A percentile compares a stretch with the other conserved stretches of the same genome.
These are phyloP conservation scores for Enteromius radiatus DNA, from an alignment of 2,797 vertebrate species.

Conservation along the genomic window DNA sequence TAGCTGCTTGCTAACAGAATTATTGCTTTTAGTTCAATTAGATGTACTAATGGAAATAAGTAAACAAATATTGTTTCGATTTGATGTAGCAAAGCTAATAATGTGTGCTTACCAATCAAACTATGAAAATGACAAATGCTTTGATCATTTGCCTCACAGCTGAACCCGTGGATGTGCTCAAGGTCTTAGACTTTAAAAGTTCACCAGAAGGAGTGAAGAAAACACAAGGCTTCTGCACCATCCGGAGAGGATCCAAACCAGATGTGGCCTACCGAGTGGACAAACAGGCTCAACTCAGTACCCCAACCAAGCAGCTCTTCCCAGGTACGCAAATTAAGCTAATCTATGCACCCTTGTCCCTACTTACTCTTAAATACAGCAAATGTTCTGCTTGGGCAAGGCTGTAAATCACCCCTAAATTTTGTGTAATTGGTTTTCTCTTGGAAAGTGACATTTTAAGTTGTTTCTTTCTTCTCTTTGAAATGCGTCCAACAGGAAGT, in stretches of 20 bases:
- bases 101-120: conserved; percentile 7
- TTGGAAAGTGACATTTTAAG: conserved; percentile 47
- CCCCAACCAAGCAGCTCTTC: conserved; percentile 93
- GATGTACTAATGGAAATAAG: not conserved
- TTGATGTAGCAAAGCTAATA: not conserved
- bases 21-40: not conserved
- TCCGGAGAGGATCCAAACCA: conserved; percentile 89
- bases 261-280: conserved; percentile 91
- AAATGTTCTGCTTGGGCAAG: conserved; percentile 9
- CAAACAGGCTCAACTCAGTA: conserved; percentile 90
- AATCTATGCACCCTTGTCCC: not conserved
- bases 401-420: conserved; percentile 23
- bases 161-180: conserved; percentile 92
- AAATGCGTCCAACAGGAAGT: conserved; percentile 51
- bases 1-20: not conserved
- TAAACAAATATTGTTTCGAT: not conserved
- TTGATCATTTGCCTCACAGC: conserved; percentile 73
- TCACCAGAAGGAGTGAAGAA: conserved; percentile 91
- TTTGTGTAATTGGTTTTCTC: conserved; percentile 43
- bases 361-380: not conserved
- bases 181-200: conserved; percentile 93
- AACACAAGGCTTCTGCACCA: conserved; percentile 90
- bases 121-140: conserved; percentile 13
- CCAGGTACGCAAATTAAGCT: conserved; percentile 75
- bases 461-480: conserved; percentile 55